Evolutionary conservation across 2,113 vertebrate genomes (phyloP).

Genomic region (Coregonus clupeaformis): DNA sequence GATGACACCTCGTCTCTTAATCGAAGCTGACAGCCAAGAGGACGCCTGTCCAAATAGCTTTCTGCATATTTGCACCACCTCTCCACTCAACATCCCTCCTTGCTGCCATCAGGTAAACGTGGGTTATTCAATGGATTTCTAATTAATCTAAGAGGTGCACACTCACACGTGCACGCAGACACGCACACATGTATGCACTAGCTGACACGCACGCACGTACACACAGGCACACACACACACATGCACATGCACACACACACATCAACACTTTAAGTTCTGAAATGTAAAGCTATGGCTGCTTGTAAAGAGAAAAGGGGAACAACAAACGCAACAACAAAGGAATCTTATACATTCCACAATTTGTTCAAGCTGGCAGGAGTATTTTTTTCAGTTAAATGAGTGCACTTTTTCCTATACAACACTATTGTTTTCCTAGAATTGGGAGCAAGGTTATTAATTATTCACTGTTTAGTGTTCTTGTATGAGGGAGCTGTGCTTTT

Average conservation of each 20-base stretch:
- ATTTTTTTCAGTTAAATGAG: conserved; percentile 66
- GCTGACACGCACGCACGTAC: background rate
- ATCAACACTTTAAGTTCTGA: background rate
- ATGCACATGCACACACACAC: conserved; percentile 52
- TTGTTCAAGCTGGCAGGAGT: conserved; percentile 58
- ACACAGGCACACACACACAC: conserved; percentile 12
- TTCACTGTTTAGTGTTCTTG: conserved; percentile 75
- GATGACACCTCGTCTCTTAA: conserved; percentile 99
- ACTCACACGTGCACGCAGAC: background rate
- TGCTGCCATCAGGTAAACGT: conserved; percentile 96
- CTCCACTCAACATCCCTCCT: conserved; percentile 87
- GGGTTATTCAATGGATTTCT: conserved; percentile 89
- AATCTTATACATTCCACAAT: conserved; percentile 47
- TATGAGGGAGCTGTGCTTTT: conserved; percentile 75
- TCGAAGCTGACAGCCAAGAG: conserved; percentile 99
- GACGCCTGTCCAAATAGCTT: conserved; percentile 99
- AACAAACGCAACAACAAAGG: conserved; percentile 47
- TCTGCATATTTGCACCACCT: conserved; percentile 91
- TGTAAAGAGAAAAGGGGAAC: conserved; percentile 77
- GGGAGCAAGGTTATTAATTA: conserved; percentile 79
- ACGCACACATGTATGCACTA: conserved; percentile 1
- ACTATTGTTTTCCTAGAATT: conserved; percentile 79
- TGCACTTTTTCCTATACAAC: conserved; percentile 70
- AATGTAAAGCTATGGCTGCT: conserved; percentile 14
- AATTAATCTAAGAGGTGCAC: conserved; percentile 54